These are phyloP conservation scores for Erythrocercus mccallii DNA, from an alignment of 2,113 vertebrate species.

Conservation along the genomic window DNA sequence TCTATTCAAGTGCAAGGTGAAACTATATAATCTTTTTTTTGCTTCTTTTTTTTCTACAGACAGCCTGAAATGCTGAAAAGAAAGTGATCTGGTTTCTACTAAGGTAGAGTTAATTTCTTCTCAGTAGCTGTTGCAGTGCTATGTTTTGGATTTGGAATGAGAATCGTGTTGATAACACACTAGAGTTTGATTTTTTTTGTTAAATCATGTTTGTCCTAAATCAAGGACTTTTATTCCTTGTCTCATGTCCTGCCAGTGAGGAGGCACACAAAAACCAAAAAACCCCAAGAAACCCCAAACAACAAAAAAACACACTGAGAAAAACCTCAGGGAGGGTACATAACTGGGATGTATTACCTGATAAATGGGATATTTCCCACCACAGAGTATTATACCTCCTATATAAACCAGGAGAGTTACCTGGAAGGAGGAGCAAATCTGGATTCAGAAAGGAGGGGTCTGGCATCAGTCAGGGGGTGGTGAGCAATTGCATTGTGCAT, in stretches of 20 bases:
- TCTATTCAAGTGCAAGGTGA: background rate
- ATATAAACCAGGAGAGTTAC: background rate
- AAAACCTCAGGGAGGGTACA: background rate
- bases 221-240: background rate
- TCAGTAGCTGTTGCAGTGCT: background rate
- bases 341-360: background rate
- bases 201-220: background rate
- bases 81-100: background rate
- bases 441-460: rapidly evolving
- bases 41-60: background rate
- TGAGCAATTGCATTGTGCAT: background rate
- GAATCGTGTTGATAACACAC: background rate
- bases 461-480: background rate
- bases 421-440: rapidly evolving
- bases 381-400: no score
- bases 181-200: background rate
- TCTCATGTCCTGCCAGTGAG: background rate
- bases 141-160: background rate
- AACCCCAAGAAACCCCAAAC: background rate
- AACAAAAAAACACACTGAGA: background rate
- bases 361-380: background rate
- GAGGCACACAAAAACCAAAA: background rate
- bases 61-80: background rate
- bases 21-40: background rate
- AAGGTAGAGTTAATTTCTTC: background rate